Percentiles rank a stretch among this genome's conserved stretches.
These are phyloP conservation scores for Bryconaethiops microstoma DNA, from an alignment of 2,797 vertebrate genomes.

Conservation along the genomic window DNA sequence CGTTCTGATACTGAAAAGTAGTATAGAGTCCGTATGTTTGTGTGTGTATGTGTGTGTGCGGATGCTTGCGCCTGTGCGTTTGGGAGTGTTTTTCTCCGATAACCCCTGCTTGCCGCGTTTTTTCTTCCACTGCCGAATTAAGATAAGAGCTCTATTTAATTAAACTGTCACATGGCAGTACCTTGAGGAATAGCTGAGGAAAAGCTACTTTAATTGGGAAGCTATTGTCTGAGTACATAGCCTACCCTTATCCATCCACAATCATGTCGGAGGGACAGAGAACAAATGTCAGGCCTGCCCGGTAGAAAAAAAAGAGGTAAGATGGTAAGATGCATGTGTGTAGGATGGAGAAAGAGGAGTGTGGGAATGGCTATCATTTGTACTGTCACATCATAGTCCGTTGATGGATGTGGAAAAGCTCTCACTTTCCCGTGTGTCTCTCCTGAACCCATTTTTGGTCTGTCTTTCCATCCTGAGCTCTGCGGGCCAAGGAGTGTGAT, in stretches of 20 bases:
- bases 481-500: conserved; percentile 30
- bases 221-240: conserved; percentile 68
- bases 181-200: conserved; percentile 79
- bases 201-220: conserved; percentile 79
- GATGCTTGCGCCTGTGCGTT: conserved; percentile 52
- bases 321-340: conserved; percentile 32
- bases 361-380: conserved; percentile 7
- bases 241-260: conserved; percentile 57
- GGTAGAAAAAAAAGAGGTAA: conserved; percentile 34
- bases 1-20: conserved; percentile 19
- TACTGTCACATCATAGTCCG: background rate
- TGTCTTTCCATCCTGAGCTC: background rate
- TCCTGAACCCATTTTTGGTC: background rate
- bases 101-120: conserved; percentile 78
- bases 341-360: conserved; percentile 41
- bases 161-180: conserved; percentile 83
- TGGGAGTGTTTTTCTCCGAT: conserved; percentile 71
- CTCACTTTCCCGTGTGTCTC: background rate
- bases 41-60: conserved; percentile 13
- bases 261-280: conserved; percentile 24
- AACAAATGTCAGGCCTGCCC: conserved; percentile 49
- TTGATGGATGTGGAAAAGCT: background rate
- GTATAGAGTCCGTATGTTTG: conserved; percentile 8
- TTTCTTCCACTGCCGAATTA: conserved; percentile 79
- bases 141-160: conserved; percentile 83